phyloP scores from a whole-genome alignment of 2,797 vertebrate genomes.

The Pangasius mekongensis region DNA sequence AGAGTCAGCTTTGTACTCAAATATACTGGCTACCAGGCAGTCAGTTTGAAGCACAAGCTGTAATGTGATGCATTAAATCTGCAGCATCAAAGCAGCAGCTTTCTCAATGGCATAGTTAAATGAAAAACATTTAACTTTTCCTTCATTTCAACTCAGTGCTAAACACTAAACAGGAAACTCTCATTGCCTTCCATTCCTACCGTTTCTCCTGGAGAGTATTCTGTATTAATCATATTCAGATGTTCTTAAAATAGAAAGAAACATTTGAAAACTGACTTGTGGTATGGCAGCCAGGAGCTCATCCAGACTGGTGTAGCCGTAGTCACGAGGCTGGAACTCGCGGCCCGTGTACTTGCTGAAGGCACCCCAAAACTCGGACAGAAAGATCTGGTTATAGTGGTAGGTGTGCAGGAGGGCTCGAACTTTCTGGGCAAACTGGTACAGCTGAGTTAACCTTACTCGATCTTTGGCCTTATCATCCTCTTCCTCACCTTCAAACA shows the following conservation, averaged over 20 bases:
- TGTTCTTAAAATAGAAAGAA: not conserved
- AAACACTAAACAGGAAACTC: not conserved
- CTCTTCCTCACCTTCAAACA: slow-evolving; percentile 76
- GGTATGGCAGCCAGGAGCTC: slow-evolving; percentile 92
- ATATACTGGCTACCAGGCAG: not conserved
- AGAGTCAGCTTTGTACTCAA: not conserved
- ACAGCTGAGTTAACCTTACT: slow-evolving; percentile 89
- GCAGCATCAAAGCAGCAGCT: not conserved
- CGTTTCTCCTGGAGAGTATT: not conserved
- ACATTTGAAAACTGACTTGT: slow-evolving; percentile 76
- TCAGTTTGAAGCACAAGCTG: not conserved
- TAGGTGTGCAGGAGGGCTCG: slow-evolving; percentile 93
- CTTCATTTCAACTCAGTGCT: no score
- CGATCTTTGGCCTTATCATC: slow-evolving; percentile 72
- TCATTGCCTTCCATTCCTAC: not conserved
- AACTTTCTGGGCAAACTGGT: slow-evolving; percentile 90
- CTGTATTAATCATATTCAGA: not conserved
- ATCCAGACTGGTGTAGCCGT: slow-evolving; percentile 84
- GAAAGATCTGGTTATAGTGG: slow-evolving; percentile 98
- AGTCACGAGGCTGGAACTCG: slow-evolving; percentile 82
- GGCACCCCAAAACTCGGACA: slow-evolving; percentile 88
- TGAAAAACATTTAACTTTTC: no score
- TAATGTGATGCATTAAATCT: not conserved
- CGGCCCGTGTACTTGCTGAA: slow-evolving; percentile 90
- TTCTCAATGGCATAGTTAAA: no score